phyloP scores from a whole-genome alignment of 2,113 vertebrate species.

The Dunckerocampus dactyliophorus region DNA sequence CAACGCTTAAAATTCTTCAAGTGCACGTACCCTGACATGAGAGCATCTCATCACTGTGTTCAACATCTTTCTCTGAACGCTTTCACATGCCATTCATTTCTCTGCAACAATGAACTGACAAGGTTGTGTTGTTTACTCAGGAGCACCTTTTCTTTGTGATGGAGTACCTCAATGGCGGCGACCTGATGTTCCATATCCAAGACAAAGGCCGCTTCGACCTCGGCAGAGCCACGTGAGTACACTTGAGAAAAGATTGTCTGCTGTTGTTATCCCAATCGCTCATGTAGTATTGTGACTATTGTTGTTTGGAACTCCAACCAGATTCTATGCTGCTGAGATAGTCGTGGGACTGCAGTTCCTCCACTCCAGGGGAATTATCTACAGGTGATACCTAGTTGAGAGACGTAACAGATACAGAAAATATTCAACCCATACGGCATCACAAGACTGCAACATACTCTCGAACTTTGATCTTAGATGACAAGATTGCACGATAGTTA shows the following conservation, averaged over 20 bases:
- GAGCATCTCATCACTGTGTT: constrained; percentile 35
- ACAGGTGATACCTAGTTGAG: constrained; percentile 75
- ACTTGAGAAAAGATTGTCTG: neutral
- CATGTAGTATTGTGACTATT: neutral
- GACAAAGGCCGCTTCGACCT: constrained; percentile 94
- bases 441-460: neutral
- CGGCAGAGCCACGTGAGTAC: constrained; percentile 85
- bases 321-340: constrained; percentile 94
- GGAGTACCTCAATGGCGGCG: constrained; percentile 97
- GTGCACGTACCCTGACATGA: constrained; percentile 21
- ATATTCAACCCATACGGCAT: neutral
- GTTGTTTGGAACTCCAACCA: constrained; percentile 50
- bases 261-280: neutral
- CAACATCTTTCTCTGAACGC: constrained; percentile 15
- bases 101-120: constrained; percentile 20
- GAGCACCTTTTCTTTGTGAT: constrained; percentile 98
- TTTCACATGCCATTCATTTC: neutral
- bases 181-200: constrained; percentile 98
- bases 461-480: neutral
- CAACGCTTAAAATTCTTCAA: constrained; percentile 3
- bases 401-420: neutral
- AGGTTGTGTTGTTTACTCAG: constrained; percentile 62
- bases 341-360: constrained; percentile 92
- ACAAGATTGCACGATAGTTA: neutral
- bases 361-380: constrained; percentile 91